Base-by-base conservation (phyloP, 2,113 vertebrate genomes). In the Gorsachius goisagi region DNA sequence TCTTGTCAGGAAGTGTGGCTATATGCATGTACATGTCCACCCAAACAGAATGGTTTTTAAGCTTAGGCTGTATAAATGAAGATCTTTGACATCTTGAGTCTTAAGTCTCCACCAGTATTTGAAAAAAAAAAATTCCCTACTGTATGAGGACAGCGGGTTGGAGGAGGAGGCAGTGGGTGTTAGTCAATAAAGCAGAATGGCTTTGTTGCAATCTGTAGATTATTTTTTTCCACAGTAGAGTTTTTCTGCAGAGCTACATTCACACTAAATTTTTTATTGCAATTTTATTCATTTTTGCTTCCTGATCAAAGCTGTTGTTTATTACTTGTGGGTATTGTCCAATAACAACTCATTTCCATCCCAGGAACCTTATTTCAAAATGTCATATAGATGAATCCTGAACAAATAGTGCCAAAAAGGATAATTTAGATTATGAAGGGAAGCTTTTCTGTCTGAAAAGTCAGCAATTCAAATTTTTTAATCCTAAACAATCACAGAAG, bases 121-220 rank as follows among this genome's bases (percentile, higher is more conserved):
- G 12, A 47, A 28, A 56, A 9, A 47, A 55, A 11, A 30, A 32
- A 45, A 28, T 12, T 39, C 8, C 3, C 5, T 81, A 9, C 14
- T 52, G 1, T 79, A 59, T 72, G 56, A 3, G 7, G 10, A 15
- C 39, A 11, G 39, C 11, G 39, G 39, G 39, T 11, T 8, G 5
- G 14, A 4, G 4, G 1, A 1, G 2, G 41, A 44, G 15, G 41
- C 41, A 44, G 5, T 49, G 9, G 15, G 2, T 47, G 12, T 49
- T 67, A 50, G 11, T 5, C 28, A 82, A 32, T 44, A 75, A 63
- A 55, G 4, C 8, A n/a, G 6, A 86, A 56, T 37, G 37, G 6
- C 4, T 86, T 79, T 55, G 4, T 28, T 80, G n/a, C 23, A 47
- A 44, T 52, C 15, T 26, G 9, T 35, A 55, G 10, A 26, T 28